These are phyloP conservation scores for Anas flavirostris DNA, from an alignment of 2,797 vertebrate species.

Conservation along the genomic window DNA sequence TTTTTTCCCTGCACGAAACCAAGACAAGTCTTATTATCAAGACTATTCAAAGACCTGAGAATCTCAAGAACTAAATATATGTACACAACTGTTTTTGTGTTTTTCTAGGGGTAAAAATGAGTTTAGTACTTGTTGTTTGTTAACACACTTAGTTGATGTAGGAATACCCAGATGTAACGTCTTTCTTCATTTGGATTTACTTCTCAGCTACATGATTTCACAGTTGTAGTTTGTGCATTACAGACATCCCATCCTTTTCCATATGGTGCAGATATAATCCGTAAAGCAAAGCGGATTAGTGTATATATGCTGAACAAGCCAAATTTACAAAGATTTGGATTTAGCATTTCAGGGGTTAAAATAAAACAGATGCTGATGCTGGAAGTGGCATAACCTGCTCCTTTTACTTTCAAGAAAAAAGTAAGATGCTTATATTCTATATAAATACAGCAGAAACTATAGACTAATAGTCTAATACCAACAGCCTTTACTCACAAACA, in stretches of 20 bases:
- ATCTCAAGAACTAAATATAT: neutral
- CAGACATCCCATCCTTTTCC: neutral
- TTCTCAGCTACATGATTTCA: neutral
- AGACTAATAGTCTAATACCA: neutral
- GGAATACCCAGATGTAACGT: neutral
- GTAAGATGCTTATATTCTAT: neutral
- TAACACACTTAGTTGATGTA: neutral
- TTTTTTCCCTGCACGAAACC: neutral
- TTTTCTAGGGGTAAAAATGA: neutral
- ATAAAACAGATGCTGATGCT: neutral
- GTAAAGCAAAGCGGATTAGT: conserved; percentile 23
- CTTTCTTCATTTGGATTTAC: neutral
- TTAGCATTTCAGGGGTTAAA: conserved; percentile 8
- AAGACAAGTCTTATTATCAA: neutral
- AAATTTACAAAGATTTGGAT: neutral
- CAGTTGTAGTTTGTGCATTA: neutral
- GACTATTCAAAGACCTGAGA: neutral
- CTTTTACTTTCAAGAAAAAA: neutral
- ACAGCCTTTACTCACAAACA: neutral
- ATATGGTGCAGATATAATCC: neutral
- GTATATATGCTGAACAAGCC: neutral
- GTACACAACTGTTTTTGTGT: neutral
- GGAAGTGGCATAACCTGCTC: neutral
- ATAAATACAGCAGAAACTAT: neutral
- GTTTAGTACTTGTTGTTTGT: neutral